Percentiles rank a stretch among this genome's conserved stretches.
These are phyloP conservation scores for Chironomus tentans DNA, from an alignment of 2,888 invertebrate genomes.

Conservation along the genomic window DNA sequence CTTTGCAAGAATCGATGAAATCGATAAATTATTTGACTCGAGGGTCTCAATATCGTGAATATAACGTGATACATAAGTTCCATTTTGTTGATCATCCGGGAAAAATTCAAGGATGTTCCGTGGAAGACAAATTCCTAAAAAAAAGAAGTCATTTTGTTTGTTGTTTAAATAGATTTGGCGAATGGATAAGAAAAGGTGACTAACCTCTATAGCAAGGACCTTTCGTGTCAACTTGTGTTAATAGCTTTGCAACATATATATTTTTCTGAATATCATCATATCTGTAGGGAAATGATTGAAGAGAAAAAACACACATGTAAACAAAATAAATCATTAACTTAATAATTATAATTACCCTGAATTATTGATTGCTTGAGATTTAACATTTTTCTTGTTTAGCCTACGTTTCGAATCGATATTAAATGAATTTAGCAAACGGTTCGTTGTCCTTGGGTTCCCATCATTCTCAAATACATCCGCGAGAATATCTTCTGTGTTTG, in stretches of 20 bases:
- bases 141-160: not conserved
- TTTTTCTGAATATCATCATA: constrained; percentile 39
- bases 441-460: constrained; percentile 27
- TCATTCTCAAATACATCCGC: constrained; percentile 44
- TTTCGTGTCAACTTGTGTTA: constrained; percentile 37
- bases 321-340: too few relatives aligned
- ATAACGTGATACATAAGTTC: constrained; percentile 41
- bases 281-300: constrained; percentile 27
- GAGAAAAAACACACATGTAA: too few relatives aligned
- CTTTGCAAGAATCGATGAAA: constrained; percentile 34
- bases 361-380: constrained; percentile 34
- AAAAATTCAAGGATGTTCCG: constrained; percentile 41
- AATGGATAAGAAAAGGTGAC: not conserved
- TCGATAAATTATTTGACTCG: constrained; percentile 35
- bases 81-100: constrained; percentile 35
- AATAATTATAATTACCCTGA: constrained; percentile 19
- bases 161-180: not conserved
- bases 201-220: constrained; percentile 42
- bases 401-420: constrained; percentile 35
- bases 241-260: constrained; percentile 38
- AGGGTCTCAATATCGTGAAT: constrained; percentile 39
- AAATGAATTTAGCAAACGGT: constrained; percentile 25
- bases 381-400: constrained; percentile 39
- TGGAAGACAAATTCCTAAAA: constrained; percentile 40
- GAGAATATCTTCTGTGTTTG: constrained; percentile 44